phyloP scores from a whole-genome alignment of 2,888 invertebrate species.

The Tipula lateralis region DNA sequence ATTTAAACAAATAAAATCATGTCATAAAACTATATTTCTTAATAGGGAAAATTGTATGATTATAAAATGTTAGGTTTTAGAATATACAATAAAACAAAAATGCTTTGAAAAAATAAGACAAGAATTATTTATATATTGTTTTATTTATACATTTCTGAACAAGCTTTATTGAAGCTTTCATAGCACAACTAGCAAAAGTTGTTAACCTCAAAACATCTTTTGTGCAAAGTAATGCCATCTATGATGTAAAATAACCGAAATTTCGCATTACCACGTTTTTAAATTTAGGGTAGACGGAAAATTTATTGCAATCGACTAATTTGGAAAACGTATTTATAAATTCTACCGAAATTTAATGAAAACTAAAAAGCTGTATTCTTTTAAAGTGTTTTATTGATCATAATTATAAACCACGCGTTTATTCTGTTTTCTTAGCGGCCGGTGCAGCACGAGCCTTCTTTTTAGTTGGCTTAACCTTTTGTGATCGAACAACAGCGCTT shows the following conservation, averaged over 20 bases:
- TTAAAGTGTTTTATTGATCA: not conserved
- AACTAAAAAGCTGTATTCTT: not conserved
- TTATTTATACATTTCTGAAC: no score
- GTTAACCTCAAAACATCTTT: no score
- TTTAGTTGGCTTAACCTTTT: slow-evolving; percentile 79
- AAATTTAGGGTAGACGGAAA: no score
- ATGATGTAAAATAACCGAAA: no score
- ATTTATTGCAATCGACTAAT: no score
- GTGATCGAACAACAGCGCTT: slow-evolving; percentile 87
- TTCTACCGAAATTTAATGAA: no score
- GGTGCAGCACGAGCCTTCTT: slow-evolving; percentile 50
- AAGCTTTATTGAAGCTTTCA: no score
- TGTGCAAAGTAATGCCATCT: no score
- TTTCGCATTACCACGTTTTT: no score
- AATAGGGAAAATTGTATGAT: not conserved
- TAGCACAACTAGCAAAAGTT: no score
- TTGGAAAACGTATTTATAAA: no score
- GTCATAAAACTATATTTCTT: not conserved
- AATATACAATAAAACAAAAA: not conserved
- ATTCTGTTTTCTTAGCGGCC: slow-evolving; percentile 74
- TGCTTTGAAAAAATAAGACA: not conserved
- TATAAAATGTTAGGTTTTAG: not conserved
- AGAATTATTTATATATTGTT: not conserved
- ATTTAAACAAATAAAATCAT: not conserved
- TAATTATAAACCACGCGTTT: slow-evolving; percentile 45